Percentiles rank a stretch among this genome's conserved stretches.
These are phyloP conservation scores for Drosophila nebulosa DNA, from an alignment of 1,140 invertebrate genomes.

Conservation along the genomic window DNA sequence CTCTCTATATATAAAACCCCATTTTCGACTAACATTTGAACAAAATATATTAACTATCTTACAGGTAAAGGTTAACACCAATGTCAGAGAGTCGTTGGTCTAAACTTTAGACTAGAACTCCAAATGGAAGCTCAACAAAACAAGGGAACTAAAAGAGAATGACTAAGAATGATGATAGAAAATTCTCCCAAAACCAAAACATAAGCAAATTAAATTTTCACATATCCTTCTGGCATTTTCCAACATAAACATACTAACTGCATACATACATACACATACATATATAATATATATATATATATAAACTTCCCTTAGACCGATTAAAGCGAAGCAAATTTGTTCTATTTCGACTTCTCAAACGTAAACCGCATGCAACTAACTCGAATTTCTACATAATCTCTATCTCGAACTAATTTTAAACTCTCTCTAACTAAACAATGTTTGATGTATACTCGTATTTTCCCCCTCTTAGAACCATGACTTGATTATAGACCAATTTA, in stretches of 20 bases:
- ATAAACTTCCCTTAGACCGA: conserved; percentile 20
- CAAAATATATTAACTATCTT: conserved; percentile 52
- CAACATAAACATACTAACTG: not conserved
- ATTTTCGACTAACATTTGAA: conserved; percentile 50
- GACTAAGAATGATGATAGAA: not conserved
- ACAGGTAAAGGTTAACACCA: conserved; percentile 70
- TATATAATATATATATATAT: not conserved
- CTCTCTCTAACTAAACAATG: conserved; percentile 6
- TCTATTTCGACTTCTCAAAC: conserved; percentile 27
- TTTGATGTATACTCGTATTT: conserved; percentile 26
- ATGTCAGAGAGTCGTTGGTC: conserved; percentile 68
- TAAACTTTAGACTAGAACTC: conserved; percentile 39
- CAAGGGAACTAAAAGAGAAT: not conserved
- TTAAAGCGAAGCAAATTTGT: conserved; percentile 25
- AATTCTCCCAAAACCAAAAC: not conserved
- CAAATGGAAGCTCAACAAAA: conserved; percentile 10
- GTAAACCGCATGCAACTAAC: conserved; percentile 67
- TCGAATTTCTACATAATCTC: conserved; percentile 73
- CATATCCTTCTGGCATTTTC: not conserved
- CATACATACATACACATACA: not conserved
- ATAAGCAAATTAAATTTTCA: not conserved
- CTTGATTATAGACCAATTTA: conserved; percentile 78
- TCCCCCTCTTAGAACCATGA: conserved; percentile 47
- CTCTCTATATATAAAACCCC: conserved; percentile 43
- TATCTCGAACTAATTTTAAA: conserved; percentile 35